Base-by-base conservation (phyloP, 2,113 vertebrate species). In the Grantiella picta region DNA sequence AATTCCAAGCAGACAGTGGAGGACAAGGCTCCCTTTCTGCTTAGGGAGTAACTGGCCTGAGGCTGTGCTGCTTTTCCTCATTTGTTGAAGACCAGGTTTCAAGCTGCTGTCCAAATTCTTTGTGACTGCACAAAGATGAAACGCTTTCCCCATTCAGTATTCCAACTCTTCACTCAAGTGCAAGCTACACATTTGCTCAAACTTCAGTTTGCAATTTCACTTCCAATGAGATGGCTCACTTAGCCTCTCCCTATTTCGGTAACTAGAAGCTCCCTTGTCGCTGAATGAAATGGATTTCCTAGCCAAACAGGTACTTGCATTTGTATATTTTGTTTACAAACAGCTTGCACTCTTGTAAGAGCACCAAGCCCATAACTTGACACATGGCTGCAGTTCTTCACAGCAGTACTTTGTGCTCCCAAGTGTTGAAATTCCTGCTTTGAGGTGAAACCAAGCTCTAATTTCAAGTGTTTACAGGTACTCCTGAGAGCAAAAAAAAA, bases 381-480 rank as follows among this genome's bases (percentile, higher is more conserved):
- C 63, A 82, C n/a, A 81, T 0, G 6, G 33, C 38, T 78, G 15
- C 13, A 60, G 35, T 0, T 70, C 68, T 50, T 77, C 59, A 57
- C 38, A 90, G 56, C 33, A 19, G 3, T 42, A 17, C 52, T 53
- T 27, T 1, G 7, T 49, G 27, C 79, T 88, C 50, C n/a, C 15
- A 11, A 25, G 31, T 14, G n/a, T 19, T 78, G 21, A 63, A 88
- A 81, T 73, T 33, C 42, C 80, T 81, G 68, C 92, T 92, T 54
- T 75, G 64, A 92, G 52, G 47, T 45, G 44, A 45, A 45, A 81
- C 76, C 82, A 81, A 90, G 47, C 33, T 93, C 85, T 96, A 86
- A 93, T 86, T 90, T 81, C 21, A 63, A 44, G 35, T 81, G 72
- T 90, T 93, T 84, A 92, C 44, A 90, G 52, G 56, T 71, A 92